Conservation (phyloP, 2,888 invertebrate species). For the Callyntrura sp. region DNA sequence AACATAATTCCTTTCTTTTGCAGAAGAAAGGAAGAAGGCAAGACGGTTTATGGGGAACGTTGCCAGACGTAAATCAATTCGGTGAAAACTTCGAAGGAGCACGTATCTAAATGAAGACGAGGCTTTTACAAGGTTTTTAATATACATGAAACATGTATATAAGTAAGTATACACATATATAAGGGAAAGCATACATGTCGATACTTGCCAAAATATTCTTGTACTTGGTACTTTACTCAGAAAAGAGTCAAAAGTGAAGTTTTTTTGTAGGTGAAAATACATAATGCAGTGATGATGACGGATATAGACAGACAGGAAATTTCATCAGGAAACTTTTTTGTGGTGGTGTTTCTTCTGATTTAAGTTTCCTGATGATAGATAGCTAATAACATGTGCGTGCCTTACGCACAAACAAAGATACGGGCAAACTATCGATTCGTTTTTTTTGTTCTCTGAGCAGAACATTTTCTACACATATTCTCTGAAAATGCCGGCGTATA, state of each 20-base stretch:
- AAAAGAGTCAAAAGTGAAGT: slow-evolving; percentile 37
- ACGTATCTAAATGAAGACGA: not conserved
- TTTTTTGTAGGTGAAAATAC: slow-evolving; percentile 29
- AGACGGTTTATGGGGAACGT: slow-evolving; percentile 23
- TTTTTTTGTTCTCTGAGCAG: not conserved
- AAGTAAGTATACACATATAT: too few relatives aligned
- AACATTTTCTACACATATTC: not conserved
- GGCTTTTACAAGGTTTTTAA: not conserved
- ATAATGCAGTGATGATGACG: slow-evolving; percentile 30
- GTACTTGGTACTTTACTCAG: not conserved
- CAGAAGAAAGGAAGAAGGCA: slow-evolving; percentile 5
- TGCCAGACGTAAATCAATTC: slow-evolving; percentile 49
- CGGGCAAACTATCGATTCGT: not conserved
- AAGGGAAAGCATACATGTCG: not conserved
- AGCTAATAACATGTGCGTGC: slow-evolving; percentile 40
- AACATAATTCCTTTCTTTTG: slow-evolving; percentile 23
- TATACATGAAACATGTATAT: too few relatives aligned
- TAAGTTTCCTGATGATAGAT: slow-evolving; percentile 36
- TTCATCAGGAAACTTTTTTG: slow-evolving; percentile 41
- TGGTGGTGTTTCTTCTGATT: not conserved
- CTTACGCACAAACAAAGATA: slow-evolving; percentile 11
- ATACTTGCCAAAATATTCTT: not conserved
- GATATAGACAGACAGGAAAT: slow-evolving; percentile 39
- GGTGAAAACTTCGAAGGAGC: not conserved
- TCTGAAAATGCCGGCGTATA: not conserved